These are phyloP conservation scores for Agrotis exclamationis DNA, from an alignment of 2,888 invertebrate species.

Conservation along the genomic window DNA sequence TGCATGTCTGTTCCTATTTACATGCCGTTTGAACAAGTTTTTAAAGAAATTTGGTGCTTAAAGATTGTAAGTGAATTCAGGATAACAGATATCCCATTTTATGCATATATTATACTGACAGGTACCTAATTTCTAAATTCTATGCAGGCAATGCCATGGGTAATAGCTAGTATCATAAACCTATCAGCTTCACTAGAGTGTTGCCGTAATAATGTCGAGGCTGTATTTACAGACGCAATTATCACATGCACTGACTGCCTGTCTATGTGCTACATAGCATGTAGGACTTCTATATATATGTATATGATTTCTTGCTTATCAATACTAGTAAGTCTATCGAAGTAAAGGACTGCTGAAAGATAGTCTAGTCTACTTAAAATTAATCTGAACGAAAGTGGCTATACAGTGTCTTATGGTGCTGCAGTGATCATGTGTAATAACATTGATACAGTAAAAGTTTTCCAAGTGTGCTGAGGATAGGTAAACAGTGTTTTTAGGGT, in stretches of 20 bases:
- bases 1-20: not conserved
- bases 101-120: not conserved
- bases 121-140: not conserved
- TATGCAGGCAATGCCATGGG: not conserved
- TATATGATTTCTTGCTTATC: slow-evolving; percentile 24
- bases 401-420: slow-evolving; percentile 1
- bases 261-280: slow-evolving; percentile 32
- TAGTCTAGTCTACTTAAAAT: slow-evolving; percentile 27
- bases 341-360: slow-evolving; percentile 28
- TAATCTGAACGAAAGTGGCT: slow-evolving; percentile 24
- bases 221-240: slow-evolving; percentile 36
- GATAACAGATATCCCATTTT: not conserved
- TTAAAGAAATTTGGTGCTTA: too few relatives aligned
- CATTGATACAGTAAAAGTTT: slow-evolving; percentile 1
- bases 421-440: not conserved
- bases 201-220: slow-evolving; percentile 38
- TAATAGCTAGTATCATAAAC: not conserved
- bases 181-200: slow-evolving; percentile 5
- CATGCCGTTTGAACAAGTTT: not conserved
- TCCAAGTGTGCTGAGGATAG: not conserved
- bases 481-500: slow-evolving; percentile 1
- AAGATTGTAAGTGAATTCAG: not conserved
- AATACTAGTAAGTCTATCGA: slow-evolving; percentile 28
- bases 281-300: not conserved
- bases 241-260: slow-evolving; percentile 23